phyloP scores from a whole-genome alignment of 2,113 vertebrate species.

The Rhinoderma darwinii region DNA sequence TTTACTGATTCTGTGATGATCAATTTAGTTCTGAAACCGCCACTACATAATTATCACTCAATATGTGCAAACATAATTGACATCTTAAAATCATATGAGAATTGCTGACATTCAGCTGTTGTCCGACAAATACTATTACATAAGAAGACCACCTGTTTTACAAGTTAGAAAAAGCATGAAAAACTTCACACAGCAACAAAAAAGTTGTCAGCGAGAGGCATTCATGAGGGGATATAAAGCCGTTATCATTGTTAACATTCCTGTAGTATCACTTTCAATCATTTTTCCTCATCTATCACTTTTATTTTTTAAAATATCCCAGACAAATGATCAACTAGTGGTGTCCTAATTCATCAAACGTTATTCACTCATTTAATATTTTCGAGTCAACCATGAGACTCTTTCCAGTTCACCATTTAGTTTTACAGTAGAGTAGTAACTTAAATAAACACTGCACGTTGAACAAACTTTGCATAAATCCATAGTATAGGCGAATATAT shows the following conservation, averaged over 20 bases:
- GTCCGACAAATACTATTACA: not conserved
- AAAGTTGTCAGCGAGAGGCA: not conserved
- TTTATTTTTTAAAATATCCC: slow-evolving; percentile 5
- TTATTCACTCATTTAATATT: not conserved
- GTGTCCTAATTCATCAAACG: not conserved
- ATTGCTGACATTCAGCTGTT: slow-evolving; percentile 44
- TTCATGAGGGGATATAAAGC: not conserved
- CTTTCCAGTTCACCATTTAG: not conserved
- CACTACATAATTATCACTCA: slow-evolving; percentile 18
- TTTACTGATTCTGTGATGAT: not conserved
- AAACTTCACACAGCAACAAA: not conserved
- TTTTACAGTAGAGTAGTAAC: not conserved
- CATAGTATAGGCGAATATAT: no score
- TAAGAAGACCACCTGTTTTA: slow-evolving; percentile 44
- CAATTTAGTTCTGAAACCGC: not conserved
- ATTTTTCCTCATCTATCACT: not conserved
- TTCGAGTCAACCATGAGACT: not conserved
- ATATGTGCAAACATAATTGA: slow-evolving; percentile 55
- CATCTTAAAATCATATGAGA: slow-evolving; percentile 22
- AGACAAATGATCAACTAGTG: not conserved
- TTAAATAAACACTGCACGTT: no score
- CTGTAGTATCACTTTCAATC: slow-evolving; percentile 6
- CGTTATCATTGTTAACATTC: slow-evolving; percentile 24
- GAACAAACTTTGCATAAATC: no score
- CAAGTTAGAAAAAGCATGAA: not conserved